Conservation (phyloP, 1,140 invertebrate genomes). For the Drosophila grimshawi region DNA sequence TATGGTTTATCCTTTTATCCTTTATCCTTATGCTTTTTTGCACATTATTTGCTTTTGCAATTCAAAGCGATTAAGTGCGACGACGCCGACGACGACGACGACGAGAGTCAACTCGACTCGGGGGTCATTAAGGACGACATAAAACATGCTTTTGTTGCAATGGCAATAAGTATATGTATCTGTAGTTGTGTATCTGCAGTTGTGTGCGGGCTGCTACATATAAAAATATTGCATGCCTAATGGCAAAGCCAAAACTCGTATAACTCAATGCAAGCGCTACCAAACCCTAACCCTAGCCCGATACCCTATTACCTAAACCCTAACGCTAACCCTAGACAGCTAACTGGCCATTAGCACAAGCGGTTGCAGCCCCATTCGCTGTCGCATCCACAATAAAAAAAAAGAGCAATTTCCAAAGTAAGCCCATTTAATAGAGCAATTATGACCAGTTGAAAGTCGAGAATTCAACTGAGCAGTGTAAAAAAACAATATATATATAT, state of each 20-base stretch:
- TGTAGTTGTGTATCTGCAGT: conserved; percentile 23
- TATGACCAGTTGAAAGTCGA: conserved; percentile 77
- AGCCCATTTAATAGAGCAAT: conserved; percentile 82
- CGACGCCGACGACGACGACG: conserved; percentile 35
- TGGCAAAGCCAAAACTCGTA: conserved; percentile 69
- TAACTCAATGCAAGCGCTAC: conserved; percentile 54
- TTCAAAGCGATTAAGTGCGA: conserved; percentile 82
- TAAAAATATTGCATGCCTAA: conserved; percentile 74
- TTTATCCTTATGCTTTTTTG: conserved; percentile 82
- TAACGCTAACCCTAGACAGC: conserved; percentile 6
- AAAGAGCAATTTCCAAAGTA: conserved; percentile 51
- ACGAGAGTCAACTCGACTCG: conserved; percentile 53
- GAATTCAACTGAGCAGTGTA: conserved; percentile 17
- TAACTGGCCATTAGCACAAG: conserved; percentile 61
- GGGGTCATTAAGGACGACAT: conserved; percentile 80
- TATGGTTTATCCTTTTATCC: conserved; percentile 81
- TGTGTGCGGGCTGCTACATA: conserved; percentile 38
- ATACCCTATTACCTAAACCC: background rate
- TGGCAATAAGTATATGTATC: conserved; percentile 56
- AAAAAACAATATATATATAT: background rate
- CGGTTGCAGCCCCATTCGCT: conserved; percentile 41
- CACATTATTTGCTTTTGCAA: conserved; percentile 83
- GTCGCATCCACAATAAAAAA: conserved; percentile 39
- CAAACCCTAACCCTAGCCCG: conserved; percentile 8
- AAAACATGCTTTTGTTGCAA: conserved; percentile 83